Percentiles rank a stretch among this genome's conserved stretches.
Conservation (phyloP, 92 coral and sea anemone species). For the Meandrina meandrites region DNA sequence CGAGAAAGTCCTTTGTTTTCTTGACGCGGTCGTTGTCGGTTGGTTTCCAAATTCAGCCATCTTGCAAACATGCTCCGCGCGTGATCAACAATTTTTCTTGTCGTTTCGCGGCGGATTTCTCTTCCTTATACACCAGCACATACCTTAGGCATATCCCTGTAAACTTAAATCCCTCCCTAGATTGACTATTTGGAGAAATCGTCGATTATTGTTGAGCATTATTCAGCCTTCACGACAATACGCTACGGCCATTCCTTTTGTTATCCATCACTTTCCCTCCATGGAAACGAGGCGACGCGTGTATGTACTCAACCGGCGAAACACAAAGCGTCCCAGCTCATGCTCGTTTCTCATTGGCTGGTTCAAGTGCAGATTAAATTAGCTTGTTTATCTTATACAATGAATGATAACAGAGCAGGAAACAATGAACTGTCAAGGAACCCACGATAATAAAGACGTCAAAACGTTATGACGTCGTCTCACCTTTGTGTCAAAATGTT, state of each 20-base stretch:
- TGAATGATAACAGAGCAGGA: not conserved
- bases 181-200: conserved; percentile 17
- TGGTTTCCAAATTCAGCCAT: conserved; percentile 79
- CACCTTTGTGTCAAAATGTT: conserved; percentile 2
- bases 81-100: conserved; percentile 3
- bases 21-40: conserved; percentile 58
- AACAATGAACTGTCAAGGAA: conserved; percentile 7
- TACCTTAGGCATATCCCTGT: not conserved
- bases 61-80: conserved; percentile 19
- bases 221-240: conserved; percentile 17
- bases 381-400: conserved; percentile 24
- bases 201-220: conserved; percentile 7
- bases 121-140: not conserved
- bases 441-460: conserved; percentile 17
- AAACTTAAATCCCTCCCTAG: not conserved
- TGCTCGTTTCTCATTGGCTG: conserved; percentile 40
- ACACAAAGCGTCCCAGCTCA: conserved; percentile 8
- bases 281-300: conserved; percentile 98
- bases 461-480: conserved; percentile 1
- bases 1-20: conserved; percentile 57
- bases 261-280: conserved; percentile 49
- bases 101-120: conserved; percentile 2
- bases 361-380: conserved; percentile 27
- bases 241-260: conserved; percentile 32
- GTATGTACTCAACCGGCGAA: conserved; percentile 21